Evolutionary conservation across 2,888 invertebrate genomes (phyloP).

Genomic region (Patella pellucida): DNA sequence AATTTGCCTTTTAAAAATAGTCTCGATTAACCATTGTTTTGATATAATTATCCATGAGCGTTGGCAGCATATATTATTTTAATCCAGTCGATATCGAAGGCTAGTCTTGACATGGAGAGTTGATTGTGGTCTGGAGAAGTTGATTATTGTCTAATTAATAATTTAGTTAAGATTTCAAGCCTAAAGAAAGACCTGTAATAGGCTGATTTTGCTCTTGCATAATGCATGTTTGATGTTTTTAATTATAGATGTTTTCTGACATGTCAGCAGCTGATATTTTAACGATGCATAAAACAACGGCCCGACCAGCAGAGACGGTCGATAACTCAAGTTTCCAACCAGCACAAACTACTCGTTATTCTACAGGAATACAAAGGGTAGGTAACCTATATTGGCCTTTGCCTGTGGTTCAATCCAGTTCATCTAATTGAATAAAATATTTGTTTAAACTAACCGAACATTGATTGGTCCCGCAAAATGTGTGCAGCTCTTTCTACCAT

Average conservation of each 20-base stretch:
- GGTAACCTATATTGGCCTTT: conserved; percentile 17
- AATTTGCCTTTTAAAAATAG: too few species aligned
- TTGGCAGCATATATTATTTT: too few species aligned
- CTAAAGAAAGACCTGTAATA: neutral
- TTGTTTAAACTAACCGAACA: too few species aligned
- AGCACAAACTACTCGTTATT: conserved; percentile 77
- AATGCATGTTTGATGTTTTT: neutral
- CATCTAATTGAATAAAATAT: too few species aligned
- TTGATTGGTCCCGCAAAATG: too few species aligned
- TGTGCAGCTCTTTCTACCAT: too few species aligned
- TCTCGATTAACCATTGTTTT: too few species aligned
- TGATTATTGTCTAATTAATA: neutral
- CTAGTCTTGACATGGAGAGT: neutral
- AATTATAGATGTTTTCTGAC: conserved; percentile 84
- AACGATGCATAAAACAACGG: conserved; percentile 78
- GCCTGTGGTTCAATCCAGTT: too few species aligned
- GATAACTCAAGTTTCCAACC: conserved; percentile 30
- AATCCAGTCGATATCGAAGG: too few species aligned
- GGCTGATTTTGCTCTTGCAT: neutral
- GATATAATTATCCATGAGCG: too few species aligned
- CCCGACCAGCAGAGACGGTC: conserved; percentile 78
- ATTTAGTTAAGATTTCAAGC: neutral
- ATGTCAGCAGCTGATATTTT: conserved; percentile 90
- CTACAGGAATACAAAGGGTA: conserved; percentile 86
- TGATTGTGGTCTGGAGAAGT: too few species aligned